Evolutionary conservation across 2,888 invertebrate species (phyloP).

Genomic region (Psylliodes chrysocephalus): DNA sequence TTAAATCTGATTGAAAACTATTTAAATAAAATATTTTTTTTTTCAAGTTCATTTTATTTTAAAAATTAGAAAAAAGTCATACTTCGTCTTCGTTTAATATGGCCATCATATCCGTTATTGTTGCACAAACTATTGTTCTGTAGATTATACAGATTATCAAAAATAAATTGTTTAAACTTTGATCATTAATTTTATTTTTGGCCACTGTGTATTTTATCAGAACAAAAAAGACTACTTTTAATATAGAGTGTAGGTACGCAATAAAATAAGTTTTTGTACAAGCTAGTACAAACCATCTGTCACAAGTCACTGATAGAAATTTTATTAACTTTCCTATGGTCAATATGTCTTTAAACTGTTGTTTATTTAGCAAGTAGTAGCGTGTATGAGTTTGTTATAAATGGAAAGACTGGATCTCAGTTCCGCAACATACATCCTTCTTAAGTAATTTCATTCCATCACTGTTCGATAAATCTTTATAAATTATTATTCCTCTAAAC

Average conservation of each 20-base stretch:
- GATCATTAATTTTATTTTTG: neutral
- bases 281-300: constrained; percentile 15
- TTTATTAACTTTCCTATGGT: constrained; percentile 25
- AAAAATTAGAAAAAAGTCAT: no score
- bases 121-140: no score
- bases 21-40: no score
- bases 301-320: constrained; percentile 23
- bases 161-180: no score
- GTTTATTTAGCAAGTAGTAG: constrained; percentile 25
- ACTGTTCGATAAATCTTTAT: constrained; percentile 49
- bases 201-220: neutral
- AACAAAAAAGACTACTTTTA: neutral
- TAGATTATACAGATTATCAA: no score
- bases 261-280: neutral
- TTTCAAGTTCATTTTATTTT: no score
- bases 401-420: constrained; percentile 48
- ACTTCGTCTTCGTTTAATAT: no score
- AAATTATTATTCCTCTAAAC: constrained; percentile 47
- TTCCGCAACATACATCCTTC: constrained; percentile 43
- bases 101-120: no score
- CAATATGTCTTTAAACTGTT: constrained; percentile 24
- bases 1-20: no score
- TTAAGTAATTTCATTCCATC: constrained; percentile 48
- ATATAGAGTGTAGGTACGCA: neutral
- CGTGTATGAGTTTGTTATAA: constrained; percentile 40